phyloP scores from a whole-genome alignment of 1,140 invertebrate genomes.

The Calliphora vicina region DNA sequence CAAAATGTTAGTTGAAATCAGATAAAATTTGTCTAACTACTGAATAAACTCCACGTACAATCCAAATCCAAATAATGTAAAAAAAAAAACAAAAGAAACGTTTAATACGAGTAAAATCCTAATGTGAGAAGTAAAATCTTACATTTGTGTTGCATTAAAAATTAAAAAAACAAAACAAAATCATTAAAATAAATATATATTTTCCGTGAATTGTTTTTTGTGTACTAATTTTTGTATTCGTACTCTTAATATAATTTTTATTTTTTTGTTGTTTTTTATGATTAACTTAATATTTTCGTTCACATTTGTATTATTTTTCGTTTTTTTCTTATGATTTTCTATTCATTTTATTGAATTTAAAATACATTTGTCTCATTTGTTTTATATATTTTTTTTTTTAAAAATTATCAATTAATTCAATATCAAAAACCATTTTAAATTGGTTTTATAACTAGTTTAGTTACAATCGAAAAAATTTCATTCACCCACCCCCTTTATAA shows the following conservation, averaged over 20 bases:
- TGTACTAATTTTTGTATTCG: constrained; percentile 26
- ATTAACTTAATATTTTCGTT: not conserved
- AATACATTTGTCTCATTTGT: not conserved
- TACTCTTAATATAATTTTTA: not conserved
- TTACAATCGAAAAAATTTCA: not conserved
- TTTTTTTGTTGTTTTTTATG: not conserved
- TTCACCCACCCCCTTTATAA: not conserved
- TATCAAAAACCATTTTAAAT: not conserved
- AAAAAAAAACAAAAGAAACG: not conserved
- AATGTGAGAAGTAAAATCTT: constrained; percentile 12
- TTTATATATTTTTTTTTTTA: not conserved
- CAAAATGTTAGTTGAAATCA: not conserved
- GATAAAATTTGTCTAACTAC: too few species aligned
- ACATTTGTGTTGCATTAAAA: not conserved
- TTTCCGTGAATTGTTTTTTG: constrained; percentile 29
- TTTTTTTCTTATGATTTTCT: not conserved
- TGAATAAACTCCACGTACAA: too few species aligned
- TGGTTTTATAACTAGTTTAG: not conserved
- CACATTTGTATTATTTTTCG: not conserved
- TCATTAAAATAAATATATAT: constrained; percentile 7
- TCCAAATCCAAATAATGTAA: too few species aligned
- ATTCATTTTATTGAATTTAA: not conserved
- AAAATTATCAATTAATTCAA: not conserved
- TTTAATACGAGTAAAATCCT: not conserved
- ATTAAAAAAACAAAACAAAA: not conserved